Evolutionary conservation across 2,888 invertebrate genomes (phyloP), one percentile per base, ranked within the genome.

Genomic region (Euzophera pinguis): DNA sequence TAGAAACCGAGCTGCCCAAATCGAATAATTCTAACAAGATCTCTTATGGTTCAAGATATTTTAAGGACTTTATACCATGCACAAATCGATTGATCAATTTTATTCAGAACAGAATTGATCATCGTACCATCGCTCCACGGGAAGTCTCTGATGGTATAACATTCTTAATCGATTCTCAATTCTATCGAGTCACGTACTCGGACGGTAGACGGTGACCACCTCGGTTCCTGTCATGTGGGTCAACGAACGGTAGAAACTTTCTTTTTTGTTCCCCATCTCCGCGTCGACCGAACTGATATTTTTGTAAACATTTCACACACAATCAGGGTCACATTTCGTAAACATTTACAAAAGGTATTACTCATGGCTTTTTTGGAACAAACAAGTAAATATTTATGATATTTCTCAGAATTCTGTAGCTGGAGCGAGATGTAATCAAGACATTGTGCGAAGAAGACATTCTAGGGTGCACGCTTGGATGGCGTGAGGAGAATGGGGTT

Each of bases 201-300:
- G 41, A 9, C 34, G 22, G 32, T 17, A 34, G 22, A 14, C 32
- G 22, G 22, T 27, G 29, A 58, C 58, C 58, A 61, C 53, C 53
- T 47, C 57, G 54, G 57, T 52, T 57, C 59, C 68, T 81, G 32
- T 29, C 51, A 82, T 84, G 78, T 84, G 79, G 88, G 87, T 84
- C 88, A 82, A 65, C 71, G 78, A 85, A 88, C 88, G 88, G 88
- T 82, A 82, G 63, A 67, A 63, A 84, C 84, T 86, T 88, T 86
- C 84, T 87, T 88, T 86, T 86, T 45, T 34, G 32, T 10, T 45
- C 16, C 14, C 14, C 45, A 32, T 32, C 32, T 45, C 29, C 32
- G 16, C 32, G 27, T 12, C 27, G 12, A 27, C n/a, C 13, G 9
- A 32, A 27, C 45, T 32, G 34, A 45, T 13, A 10, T 45, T 14